Evolutionary conservation across 2,888 invertebrate species (phyloP), one percentile per base, ranked within the genome.

Genomic region (Limenitis camilla): DNA sequence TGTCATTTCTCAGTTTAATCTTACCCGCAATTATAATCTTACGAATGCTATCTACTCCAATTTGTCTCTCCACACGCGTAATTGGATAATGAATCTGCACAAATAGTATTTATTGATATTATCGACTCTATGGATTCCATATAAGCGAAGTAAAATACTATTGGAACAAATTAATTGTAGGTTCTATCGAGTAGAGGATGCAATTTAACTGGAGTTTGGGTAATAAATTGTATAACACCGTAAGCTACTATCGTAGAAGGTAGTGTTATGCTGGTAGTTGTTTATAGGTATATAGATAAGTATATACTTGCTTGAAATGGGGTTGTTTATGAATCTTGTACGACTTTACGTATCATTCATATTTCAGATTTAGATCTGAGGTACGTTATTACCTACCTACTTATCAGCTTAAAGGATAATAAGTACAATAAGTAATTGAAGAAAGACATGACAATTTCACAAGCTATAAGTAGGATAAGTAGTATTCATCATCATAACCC

Each of bases 181-280:
- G 52, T 52, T 52, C 52, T 54, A 54, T 55, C 54, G 54, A 57
- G 52, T 49, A 40, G 57, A 57, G 49, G 46, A 57, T 57, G 54
- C 52, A 57, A 57, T 57, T 57, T 57, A 57, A 57, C 56, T 57
- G 49, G 56, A 57, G 51, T 53, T 57, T 49, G 49, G 57, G 52
- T 49, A 57, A 52, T 57, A 57, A 57, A 57, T 57, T 57, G 52
- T 49, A 56, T 56, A 55, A 52, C 52, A 49, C 40, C 54, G 49
- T 57, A 57, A 54, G 52, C 54, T 54, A 42, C 49, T 52, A 57
- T 52, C 54, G 52, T 44, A 46, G 52, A 49, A 55, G 54, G 52
- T 49, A 49, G 52, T 42, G 38, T 40, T 42, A 28, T 41, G 29
- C 35, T 42, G 46, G 9, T 36, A 43, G 39, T 44, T 48, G 44